Evolutionary conservation across 2,797 vertebrate species (phyloP), one percentile per base, ranked within the genome.

Genomic region (Odontamblyopus lacepedii): DNA sequence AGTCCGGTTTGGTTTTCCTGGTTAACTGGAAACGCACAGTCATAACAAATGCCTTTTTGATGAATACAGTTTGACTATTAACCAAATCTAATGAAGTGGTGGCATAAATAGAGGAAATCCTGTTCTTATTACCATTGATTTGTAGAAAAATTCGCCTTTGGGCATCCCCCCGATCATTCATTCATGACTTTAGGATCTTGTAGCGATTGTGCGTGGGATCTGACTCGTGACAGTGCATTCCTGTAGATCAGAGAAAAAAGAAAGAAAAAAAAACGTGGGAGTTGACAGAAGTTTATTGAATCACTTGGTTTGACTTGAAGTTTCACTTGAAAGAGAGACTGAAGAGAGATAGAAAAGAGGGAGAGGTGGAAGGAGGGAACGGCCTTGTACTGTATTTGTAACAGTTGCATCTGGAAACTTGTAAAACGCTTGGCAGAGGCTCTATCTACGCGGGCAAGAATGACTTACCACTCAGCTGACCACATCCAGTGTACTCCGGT

Each of bases 171-270:
- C 1, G 5, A 48, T 65, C 35, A 70, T 86, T 89, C 83, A 84
- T 88, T 90, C 83, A 89, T 88, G 84, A 93, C 87, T 86, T 88
- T 82, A 23, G 75, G 77, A 83, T 85, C 76, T 79, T 80, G 78
- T 62, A 74, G 81, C 57, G 73, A 55, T 30, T 63, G 50, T 80
- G 78, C 7, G 83, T 88, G 84, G 82, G 88, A 79, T 59, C 67
- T 76, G 71, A 82, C 67, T 82, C 78, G 53, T 15, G 72, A 83
- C 71, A 62, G 69, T 30, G 19, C 85, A 87, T 88, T 86, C 83
- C 85, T 86, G 78, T 68, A 77, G 27, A 70, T 72, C 56, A 35
- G 29, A 63, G 4, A 19, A 2, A 35, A 15, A 41, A 41, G 7
- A 67, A 63, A 64, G 23, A 23, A 62, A 74, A 70, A 67, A 74